phyloP scores from a whole-genome alignment of 1,140 invertebrate species.

The Hirudo medicinalis region DNA sequence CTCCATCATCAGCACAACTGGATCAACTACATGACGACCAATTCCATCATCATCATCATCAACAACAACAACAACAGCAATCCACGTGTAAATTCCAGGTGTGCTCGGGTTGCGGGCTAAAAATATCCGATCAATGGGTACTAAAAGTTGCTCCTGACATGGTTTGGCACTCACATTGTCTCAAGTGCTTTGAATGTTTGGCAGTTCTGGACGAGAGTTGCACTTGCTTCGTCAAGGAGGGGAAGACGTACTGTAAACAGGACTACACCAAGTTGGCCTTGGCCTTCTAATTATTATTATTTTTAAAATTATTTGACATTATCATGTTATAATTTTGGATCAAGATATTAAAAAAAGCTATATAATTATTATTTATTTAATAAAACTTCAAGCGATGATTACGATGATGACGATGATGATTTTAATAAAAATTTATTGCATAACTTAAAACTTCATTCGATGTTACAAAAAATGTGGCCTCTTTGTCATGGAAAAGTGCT shows the following conservation, averaged over 20 bases:
- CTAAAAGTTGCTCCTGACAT: constrained; percentile 86
- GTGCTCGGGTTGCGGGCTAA: constrained; percentile 80
- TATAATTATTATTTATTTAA: not conserved
- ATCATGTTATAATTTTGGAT: not conserved
- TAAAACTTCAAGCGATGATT: not conserved
- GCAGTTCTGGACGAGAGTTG: constrained; percentile 91
- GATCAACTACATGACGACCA: not conserved
- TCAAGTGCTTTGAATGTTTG: constrained; percentile 88
- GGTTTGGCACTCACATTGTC: constrained; percentile 93
- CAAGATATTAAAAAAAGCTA: too few species aligned
- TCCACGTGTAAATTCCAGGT: too few species aligned
- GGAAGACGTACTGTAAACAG: constrained; percentile 93
- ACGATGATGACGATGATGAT: too few species aligned
- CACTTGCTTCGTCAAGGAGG: constrained; percentile 92
- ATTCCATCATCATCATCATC: not conserved
- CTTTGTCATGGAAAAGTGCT: not conserved
- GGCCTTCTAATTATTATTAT: too few species aligned
- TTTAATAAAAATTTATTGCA: too few species aligned
- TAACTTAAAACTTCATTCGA: not conserved
- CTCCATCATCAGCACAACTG: not conserved
- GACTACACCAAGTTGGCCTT: constrained; percentile 90
- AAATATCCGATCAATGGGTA: constrained; percentile 95
- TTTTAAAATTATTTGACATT: too few species aligned
- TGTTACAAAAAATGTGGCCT: not conserved
- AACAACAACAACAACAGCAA: constrained; percentile 3